phyloP scores from a whole-genome alignment of 2,113 vertebrate genomes.

The Brienomyrus longianalis region DNA sequence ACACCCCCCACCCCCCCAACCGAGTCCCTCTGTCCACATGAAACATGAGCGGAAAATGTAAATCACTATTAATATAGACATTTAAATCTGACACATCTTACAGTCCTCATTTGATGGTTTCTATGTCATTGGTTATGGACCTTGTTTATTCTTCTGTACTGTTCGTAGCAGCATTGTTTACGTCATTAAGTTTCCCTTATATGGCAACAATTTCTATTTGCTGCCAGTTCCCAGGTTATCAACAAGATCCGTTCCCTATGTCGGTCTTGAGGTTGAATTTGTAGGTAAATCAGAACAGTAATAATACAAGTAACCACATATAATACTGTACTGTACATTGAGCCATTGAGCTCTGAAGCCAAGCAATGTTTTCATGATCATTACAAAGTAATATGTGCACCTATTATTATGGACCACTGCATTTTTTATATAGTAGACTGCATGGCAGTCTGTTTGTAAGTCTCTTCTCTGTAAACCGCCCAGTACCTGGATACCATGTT shows the following conservation, averaged over 20 bases:
- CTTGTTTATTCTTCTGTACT: background rate
- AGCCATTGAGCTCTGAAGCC: background rate
- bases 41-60: background rate
- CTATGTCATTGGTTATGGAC: background rate
- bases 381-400: background rate
- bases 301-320: background rate
- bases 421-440: background rate
- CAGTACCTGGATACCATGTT: background rate
- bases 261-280: background rate
- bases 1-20: rapidly evolving
- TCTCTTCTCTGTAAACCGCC: background rate
- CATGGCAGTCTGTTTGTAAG: background rate
- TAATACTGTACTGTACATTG: background rate
- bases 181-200: background rate
- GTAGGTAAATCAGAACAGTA: background rate
- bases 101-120: background rate
- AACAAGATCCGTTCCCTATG: background rate
- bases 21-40: background rate
- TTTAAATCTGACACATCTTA: background rate
- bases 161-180: background rate
- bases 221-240: background rate
- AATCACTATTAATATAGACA: too few species aligned
- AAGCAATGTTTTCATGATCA: background rate
- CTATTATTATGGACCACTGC: background rate
- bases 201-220: background rate